Evolutionary conservation across 2,113 vertebrate species (phyloP).

Genomic region (Paramormyrops kingsleyae): DNA sequence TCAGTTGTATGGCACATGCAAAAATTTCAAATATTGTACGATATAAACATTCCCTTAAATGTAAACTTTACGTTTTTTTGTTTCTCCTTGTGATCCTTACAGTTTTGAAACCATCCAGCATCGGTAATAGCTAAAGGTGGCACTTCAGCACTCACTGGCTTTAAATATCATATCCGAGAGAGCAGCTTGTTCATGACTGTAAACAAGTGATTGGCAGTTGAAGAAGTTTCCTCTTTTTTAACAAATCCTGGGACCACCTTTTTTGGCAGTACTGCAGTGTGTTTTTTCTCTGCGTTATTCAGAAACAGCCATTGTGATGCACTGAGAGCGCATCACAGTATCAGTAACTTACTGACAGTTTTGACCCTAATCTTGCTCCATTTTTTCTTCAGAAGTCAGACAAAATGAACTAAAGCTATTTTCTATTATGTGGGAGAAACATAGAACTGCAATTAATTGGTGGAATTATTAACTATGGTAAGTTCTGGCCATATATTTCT

Average conservation of each 20-base stretch:
- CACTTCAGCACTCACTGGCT: neutral
- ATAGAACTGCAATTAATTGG: neutral
- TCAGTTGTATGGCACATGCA: slow-evolving; percentile 38
- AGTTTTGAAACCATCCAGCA: slow-evolving; percentile 21
- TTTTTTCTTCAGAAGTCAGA: neutral
- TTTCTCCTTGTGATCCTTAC: slow-evolving; percentile 21
- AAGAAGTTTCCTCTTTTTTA: neutral
- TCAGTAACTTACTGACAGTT: neutral
- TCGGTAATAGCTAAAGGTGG: slow-evolving; percentile 29
- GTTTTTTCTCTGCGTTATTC: neutral
- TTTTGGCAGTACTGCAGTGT: neutral
- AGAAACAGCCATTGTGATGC: neutral
- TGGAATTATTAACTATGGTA: neutral
- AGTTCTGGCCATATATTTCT: neutral
- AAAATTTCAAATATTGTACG: slow-evolving; percentile 18
- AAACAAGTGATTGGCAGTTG: slow-evolving; percentile 10
- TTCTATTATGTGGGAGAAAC: neutral
- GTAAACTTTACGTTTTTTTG: slow-evolving; percentile 32
- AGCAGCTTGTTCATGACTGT: slow-evolving; percentile 8
- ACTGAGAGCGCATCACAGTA: neutral
- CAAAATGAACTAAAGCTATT: neutral
- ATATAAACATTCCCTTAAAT: slow-evolving; percentile 37
- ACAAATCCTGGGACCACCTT: neutral
- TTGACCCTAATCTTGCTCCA: neutral
- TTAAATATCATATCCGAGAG: neutral